phyloP scores from a whole-genome alignment of 2,113 vertebrate species.

The Petrocephalus microphthalmus region DNA sequence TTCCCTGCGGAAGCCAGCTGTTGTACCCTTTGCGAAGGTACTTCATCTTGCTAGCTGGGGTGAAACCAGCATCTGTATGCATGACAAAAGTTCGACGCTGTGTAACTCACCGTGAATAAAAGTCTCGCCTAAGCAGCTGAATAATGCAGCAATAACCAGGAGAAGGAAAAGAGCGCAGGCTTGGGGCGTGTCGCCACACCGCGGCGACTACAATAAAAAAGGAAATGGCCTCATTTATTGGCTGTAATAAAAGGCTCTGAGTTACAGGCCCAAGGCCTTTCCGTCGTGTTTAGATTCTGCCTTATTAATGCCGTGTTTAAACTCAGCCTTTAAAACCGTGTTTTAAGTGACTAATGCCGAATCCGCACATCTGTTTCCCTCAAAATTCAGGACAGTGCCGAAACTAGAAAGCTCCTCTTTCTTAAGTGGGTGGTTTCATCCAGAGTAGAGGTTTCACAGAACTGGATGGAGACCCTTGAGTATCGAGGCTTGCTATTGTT shows the following conservation, averaged over 20 bases:
- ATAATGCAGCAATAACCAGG: background rate
- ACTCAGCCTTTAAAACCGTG: background rate
- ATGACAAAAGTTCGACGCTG: background rate
- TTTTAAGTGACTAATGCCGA: background rate
- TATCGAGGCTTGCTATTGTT: background rate
- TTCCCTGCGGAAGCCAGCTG: background rate
- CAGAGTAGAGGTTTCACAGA: no score
- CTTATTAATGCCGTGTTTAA: background rate
- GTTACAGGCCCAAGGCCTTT: background rate
- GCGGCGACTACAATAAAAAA: background rate
- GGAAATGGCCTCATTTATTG: background rate
- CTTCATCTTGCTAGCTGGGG: background rate
- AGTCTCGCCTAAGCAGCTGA: background rate
- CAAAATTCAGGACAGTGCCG: background rate
- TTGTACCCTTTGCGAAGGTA: background rate
- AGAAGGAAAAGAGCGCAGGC: background rate
- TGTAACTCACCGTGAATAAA: background rate
- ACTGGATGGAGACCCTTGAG: background rate
- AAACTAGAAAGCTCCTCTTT: background rate
- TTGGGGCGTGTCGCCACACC: background rate
- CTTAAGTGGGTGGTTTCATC: background rate
- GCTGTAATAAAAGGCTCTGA: background rate
- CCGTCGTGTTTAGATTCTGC: conserved; percentile 1
- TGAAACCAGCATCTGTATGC: background rate
- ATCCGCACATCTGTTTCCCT: background rate